These are phyloP conservation scores for Rhinatrema bivittatum DNA, from an alignment of 2,797 vertebrate species.

Conservation along the genomic window DNA sequence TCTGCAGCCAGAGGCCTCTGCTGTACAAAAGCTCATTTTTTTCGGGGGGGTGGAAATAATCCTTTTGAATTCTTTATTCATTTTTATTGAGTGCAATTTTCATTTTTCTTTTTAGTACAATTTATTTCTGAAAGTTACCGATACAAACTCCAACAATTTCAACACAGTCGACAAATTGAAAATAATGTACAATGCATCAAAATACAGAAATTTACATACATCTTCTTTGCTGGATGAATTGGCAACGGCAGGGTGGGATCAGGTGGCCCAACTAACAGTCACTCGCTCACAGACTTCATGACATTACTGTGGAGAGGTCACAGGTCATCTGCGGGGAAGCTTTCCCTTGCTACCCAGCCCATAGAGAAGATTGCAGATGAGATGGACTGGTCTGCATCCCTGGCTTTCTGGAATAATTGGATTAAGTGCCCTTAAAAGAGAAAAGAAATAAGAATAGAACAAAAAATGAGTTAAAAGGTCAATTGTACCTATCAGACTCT, in stretches of 20 bases:
- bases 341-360: background rate
- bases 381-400: background rate
- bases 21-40: too few relatives aligned
- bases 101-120: slow-evolving; percentile 52
- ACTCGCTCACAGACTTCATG: too few relatives aligned
- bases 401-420: slow-evolving; percentile 6
- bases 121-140: slow-evolving; percentile 58
- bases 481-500: background rate
- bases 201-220: slow-evolving; percentile 41
- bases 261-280: too few relatives aligned
- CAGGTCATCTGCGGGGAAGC: background rate
- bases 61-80: slow-evolving; percentile 29
- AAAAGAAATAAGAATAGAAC: background rate
- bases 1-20: too few relatives aligned
- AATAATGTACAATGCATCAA: slow-evolving; percentile 33
- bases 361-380: slow-evolving; percentile 1
- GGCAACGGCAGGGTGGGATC: background rate
- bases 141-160: slow-evolving; percentile 64
- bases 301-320: background rate
- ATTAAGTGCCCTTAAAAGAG: slow-evolving; percentile 9
- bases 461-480: background rate
- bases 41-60: too few relatives aligned
- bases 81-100: slow-evolving; percentile 73
- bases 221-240: slow-evolving; percentile 7
- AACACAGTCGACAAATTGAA: slow-evolving; percentile 58